phyloP scores from a whole-genome alignment of 2,888 invertebrate genomes.

The Lepidocyrtinus sp. region DNA sequence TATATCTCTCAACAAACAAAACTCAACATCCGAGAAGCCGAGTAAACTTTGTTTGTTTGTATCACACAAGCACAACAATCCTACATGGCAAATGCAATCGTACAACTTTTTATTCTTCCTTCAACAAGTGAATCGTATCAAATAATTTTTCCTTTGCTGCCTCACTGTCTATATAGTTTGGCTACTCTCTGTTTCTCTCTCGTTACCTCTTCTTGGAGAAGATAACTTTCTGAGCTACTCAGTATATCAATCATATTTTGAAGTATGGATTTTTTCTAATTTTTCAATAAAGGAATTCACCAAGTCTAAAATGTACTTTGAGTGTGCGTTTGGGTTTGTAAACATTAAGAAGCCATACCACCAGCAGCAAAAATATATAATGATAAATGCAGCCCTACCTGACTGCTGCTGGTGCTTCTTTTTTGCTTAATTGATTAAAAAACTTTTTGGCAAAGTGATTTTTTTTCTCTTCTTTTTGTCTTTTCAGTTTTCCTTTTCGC shows the following conservation, averaged over 20 bases:
- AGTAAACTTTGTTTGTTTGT: no score
- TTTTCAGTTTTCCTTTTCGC: slow-evolving; percentile 31
- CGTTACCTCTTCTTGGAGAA: slow-evolving; percentile 17
- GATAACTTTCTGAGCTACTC: slow-evolving; percentile 59
- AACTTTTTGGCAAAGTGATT: slow-evolving; percentile 47
- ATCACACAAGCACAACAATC: no score
- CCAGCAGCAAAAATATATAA: slow-evolving; percentile 47
- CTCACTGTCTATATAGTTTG: slow-evolving; percentile 21
- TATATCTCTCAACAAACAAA: not conserved
- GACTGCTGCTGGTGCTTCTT: slow-evolving; percentile 31
- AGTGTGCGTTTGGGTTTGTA: no score
- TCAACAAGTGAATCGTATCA: slow-evolving; percentile 53
- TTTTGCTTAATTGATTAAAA: slow-evolving; percentile 57
- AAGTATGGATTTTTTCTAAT: slow-evolving; percentile 57
- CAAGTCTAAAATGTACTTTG: no score
- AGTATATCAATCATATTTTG: slow-evolving; percentile 64
- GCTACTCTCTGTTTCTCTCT: not conserved
- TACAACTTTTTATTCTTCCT: slow-evolving; percentile 26
- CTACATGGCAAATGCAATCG: slow-evolving; percentile 1
- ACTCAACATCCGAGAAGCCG: no score
- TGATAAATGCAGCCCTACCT: slow-evolving; percentile 37
- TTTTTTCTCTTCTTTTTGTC: slow-evolving; percentile 42
- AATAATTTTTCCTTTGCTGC: slow-evolving; percentile 20
- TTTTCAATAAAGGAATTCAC: slow-evolving; percentile 58
- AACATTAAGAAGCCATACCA: no score